phyloP scores from a whole-genome alignment of 2,888 invertebrate genomes.

The Metalampra italica region DNA sequence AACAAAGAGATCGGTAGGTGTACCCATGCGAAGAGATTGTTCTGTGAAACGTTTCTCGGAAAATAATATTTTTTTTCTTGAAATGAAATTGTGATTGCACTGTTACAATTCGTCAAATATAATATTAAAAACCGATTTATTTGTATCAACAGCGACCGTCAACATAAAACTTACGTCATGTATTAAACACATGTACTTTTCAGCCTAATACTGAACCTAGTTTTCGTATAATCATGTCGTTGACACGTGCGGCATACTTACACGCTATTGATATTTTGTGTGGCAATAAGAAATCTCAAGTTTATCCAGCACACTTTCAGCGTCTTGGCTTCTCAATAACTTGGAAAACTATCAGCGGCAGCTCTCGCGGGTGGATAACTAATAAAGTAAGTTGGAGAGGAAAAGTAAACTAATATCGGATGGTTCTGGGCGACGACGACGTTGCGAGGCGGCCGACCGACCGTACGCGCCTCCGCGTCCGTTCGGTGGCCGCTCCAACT shows the following conservation, averaged over 20 bases:
- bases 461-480: conserved; percentile 15
- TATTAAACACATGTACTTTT: too few species aligned
- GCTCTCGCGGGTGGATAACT: conserved; percentile 66
- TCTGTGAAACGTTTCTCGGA: too few species aligned
- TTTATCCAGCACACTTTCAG: conserved; percentile 23
- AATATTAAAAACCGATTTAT: too few species aligned
- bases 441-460: conserved; percentile 34
- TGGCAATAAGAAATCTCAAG: conserved; percentile 9
- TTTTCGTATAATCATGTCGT: too few species aligned
- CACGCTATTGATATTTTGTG: conserved; percentile 4
- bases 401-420: conserved; percentile 79
- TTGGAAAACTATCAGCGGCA: conserved; percentile 67
- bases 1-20: too few species aligned
- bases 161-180: too few species aligned
- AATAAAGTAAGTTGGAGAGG: conserved; percentile 76
- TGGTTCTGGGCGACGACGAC: conserved; percentile 54
- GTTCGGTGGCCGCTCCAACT: conserved; percentile 15
- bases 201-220: too few species aligned
- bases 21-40: too few species aligned
- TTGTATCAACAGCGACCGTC: too few species aligned
- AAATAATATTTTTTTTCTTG: neutral
- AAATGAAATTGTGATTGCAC: too few species aligned
- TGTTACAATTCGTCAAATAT: too few species aligned
- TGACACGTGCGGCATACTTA: too few species aligned
- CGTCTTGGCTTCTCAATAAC: conserved; percentile 63